Evolutionary conservation across 2,797 vertebrate genomes (phyloP), one percentile per base, ranked within the genome.

Genomic region (Cossypha heuglini): DNA sequence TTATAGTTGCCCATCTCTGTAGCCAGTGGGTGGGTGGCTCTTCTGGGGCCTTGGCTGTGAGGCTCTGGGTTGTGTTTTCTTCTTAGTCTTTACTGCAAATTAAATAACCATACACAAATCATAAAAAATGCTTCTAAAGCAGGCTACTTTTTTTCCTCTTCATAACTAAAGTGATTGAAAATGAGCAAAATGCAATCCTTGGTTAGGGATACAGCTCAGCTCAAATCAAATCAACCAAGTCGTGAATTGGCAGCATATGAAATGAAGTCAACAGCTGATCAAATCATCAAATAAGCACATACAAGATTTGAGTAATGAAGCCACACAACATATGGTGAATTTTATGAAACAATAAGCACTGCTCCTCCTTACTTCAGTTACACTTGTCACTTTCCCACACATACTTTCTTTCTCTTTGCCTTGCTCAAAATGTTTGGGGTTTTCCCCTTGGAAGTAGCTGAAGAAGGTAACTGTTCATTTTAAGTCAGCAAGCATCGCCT

Each of bases 261-360:
- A 86, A 88, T 55, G 4, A 71, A 92, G 73, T 74, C 79, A 92
- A 40, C 49, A 94, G 48, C 68, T 62, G 80, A 92, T 77, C 68
- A 93, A 88, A 90, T 71, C 43, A 80, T 83, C 88, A 83, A 90
- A 73, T n/a, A 48, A 78, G 33, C 6, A 2, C 63, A 62, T 55
- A 43, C 8, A 69, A 71, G 52, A 58, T 66, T 52, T 63, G 54
- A 61, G 26, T 87, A 87, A 93, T 77, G 45, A 89, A 91, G 69
- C 73, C 62, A 72, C n/a, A 35, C 42, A 88, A 57, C 49, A 55
- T 83, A 90, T 59, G 73, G 91, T 6, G 16, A 55, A 58, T 82
- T 92, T 90, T 73, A 66, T 86, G 55, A 93, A 71, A 94, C 73
- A 88, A 63, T 90, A 72, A 83, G 40, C n/a, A n/a, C 24, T 80